These are phyloP conservation scores for Takifugu bimaculatus DNA, from an alignment of 2,113 vertebrate genomes.

Conservation along the genomic window DNA sequence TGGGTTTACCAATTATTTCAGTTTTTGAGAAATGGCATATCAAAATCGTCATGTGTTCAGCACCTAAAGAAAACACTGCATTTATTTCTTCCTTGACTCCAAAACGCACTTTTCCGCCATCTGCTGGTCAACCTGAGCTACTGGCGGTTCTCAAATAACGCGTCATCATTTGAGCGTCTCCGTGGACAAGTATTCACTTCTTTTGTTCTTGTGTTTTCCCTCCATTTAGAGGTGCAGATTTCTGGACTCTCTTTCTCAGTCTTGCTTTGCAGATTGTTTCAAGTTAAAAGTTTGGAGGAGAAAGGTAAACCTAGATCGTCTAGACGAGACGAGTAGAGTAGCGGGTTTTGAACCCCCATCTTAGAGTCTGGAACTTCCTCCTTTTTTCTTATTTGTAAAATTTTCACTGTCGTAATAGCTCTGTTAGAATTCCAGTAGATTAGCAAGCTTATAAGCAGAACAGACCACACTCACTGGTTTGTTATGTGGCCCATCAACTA, in stretches of 20 bases:
- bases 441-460: too few species aligned
- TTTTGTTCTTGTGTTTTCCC: neutral
- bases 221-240: conserved; percentile 71
- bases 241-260: conserved; percentile 77
- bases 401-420: too few species aligned
- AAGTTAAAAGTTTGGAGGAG: conserved; percentile 77
- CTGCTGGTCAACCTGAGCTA: conserved; percentile 16
- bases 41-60: too few species aligned
- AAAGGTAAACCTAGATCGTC: conserved; percentile 70
- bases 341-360: neutral
- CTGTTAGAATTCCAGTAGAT: too few species aligned
- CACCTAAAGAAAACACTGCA: too few species aligned
- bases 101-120: neutral
- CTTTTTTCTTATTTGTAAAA: too few species aligned
- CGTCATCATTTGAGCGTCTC: too few species aligned
- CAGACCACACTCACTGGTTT: too few species aligned
- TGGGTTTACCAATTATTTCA: neutral
- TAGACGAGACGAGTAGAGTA: conserved; percentile 23
- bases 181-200: neutral
- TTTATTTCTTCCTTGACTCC: too few species aligned
- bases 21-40: too few species aligned
- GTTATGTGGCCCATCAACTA: too few species aligned
- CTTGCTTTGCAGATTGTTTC: conserved; percentile 81
- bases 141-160: neutral
- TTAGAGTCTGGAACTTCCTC: too few species aligned